Evolutionary conservation across 1,140 invertebrate genomes (phyloP), one percentile per base, ranked within the genome.

Genomic region (Lerema accius): DNA sequence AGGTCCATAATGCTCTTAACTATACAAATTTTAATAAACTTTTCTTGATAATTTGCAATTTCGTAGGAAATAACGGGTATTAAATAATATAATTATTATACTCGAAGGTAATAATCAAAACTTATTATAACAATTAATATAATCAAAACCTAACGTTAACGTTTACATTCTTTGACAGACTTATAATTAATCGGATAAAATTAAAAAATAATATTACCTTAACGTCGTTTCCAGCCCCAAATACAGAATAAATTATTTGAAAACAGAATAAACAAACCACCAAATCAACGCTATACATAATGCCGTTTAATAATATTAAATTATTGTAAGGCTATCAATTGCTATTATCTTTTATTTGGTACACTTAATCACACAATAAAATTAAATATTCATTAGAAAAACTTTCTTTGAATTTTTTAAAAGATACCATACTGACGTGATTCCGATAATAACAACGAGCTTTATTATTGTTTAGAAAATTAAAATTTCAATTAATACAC

Each of bases 281-380:
- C 69, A 83, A 65, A 70, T 74, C 71, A 84, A 79, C 76, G 65
- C 78, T 77, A 84, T 78, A 71, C 83, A 89, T 89, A 82, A 76
- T 86, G 83, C 67, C 65, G 65, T 72, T 68, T 63, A 53, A 50
- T 40, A n/a, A 62, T 63, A 76, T 71, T 58, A 67, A 48, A 56
- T 60, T 63, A 69, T n/a, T n/a, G n/a, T 65, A 65, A 67, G 61
- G 67, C 71, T 48, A 13, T 48, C 67, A 66, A 55, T 45, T 58
- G 40, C 42, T 60, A 67, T 69, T 67, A 69, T 66, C 67, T 62
- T 71, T 80, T 77, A 71, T 76, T 80, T 71, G 76, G 60, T 76
- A 78, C 76, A 80, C 86, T 80, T 59, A 76, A 77, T 75, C 75
- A 82, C 78, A 68, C 62, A 80, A 80, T 67, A 75, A 74, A 80